A percentile compares a stretch with the other conserved stretches of the same genome.
Evolutionary conservation across 2,113 vertebrate species (phyloP).

Genomic region (Tyrannus savana): DNA sequence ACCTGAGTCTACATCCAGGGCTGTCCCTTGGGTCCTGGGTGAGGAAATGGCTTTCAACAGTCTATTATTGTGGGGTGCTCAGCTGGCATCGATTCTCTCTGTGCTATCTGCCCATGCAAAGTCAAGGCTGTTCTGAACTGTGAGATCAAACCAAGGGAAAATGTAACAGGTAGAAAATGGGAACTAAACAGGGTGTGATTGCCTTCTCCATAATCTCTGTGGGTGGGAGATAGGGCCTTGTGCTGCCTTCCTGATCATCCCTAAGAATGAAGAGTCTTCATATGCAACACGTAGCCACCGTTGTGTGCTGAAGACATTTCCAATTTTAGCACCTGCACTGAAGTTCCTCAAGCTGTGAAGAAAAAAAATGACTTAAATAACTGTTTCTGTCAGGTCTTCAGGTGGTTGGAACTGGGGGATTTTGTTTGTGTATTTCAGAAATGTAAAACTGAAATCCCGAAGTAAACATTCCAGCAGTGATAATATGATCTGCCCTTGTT

Average conservation of each 20-base stretch:
- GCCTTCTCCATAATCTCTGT: neutral
- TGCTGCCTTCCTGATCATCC: neutral
- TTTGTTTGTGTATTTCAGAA: neutral
- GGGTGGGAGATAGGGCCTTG: neutral
- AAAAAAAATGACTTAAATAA: neutral
- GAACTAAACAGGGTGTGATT: neutral
- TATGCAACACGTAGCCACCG: rapidly evolving
- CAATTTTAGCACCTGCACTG: neutral
- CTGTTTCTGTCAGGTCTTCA: neutral
- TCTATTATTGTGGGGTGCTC: neutral
- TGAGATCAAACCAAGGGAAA: neutral
- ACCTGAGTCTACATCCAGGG: neutral
- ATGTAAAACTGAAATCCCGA: neutral
- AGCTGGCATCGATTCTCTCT: neutral
- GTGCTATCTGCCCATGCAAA: neutral
- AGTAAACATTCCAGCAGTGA: neutral
- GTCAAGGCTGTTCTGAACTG: neutral
- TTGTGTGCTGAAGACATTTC: neutral
- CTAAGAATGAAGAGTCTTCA: neutral
- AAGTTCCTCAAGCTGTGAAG: neutral
- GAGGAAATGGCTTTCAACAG: neutral
- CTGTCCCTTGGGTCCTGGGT: neutral
- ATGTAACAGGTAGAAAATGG: neutral
- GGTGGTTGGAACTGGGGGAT: neutral
- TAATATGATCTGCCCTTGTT: neutral